Percentiles rank a stretch among this genome's conserved stretches.
These are phyloP conservation scores for Sceloporus tristichus DNA, from an alignment of 2,113 vertebrate genomes.

Conservation along the genomic window DNA sequence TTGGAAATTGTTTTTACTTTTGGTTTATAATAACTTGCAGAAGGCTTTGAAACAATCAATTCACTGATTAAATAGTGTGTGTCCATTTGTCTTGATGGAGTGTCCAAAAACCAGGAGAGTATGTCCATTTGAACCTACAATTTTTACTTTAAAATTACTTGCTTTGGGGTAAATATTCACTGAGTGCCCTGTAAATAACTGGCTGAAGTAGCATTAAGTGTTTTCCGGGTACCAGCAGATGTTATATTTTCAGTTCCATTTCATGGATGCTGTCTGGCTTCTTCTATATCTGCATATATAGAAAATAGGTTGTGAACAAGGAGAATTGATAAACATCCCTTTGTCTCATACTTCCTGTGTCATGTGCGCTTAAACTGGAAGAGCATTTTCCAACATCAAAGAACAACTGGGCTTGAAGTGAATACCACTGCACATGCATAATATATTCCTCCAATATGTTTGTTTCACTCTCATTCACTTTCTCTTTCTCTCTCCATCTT, in stretches of 20 bases:
- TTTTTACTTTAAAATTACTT: background rate
- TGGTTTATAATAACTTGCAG: no score
- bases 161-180: background rate
- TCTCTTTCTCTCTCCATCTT: no score
- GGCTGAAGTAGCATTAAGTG: background rate
- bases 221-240: background rate
- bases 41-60: no score
- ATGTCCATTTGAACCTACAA: no score
- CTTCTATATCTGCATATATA: background rate
- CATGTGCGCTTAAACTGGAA: background rate
- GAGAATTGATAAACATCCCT: background rate
- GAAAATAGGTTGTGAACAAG: background rate
- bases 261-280: background rate
- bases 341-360: background rate
- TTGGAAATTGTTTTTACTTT: no score
- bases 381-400: no score
- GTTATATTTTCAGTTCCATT: background rate
- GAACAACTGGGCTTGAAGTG: background rate
- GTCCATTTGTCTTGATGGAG: no score
- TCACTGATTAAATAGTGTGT: no score
- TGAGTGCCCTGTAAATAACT: background rate
- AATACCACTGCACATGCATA: background rate
- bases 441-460: background rate
- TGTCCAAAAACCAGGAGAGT: no score
- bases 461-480: no score